These are phyloP conservation scores for Metacarcinus magister DNA, from an alignment of 2,888 invertebrate genomes.

Conservation along the genomic window DNA sequence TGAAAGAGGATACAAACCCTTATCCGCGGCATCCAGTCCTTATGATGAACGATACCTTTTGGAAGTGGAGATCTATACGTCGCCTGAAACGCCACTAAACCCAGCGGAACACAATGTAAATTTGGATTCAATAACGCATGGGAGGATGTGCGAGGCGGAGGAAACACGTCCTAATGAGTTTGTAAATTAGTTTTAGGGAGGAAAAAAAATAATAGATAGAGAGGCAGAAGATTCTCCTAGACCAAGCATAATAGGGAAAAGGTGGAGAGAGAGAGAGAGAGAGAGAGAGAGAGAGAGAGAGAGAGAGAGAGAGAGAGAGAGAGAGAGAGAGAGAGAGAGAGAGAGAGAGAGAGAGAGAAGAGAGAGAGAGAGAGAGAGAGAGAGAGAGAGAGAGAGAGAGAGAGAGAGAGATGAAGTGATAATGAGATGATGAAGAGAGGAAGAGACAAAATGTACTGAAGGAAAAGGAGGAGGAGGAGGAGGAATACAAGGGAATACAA, in stretches of 20 bases:
- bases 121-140: conserved; percentile 30
- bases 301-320: conserved; percentile 22
- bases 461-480: neutral
- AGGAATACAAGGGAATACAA: no score
- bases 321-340: no score
- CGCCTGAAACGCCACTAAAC: neutral
- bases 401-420: neutral
- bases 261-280: conserved; percentile 4
- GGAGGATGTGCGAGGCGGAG: neutral
- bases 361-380: neutral
- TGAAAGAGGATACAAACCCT: neutral
- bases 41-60: neutral
- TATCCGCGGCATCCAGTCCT: neutral
- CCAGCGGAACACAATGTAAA: neutral
- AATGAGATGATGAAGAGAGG: neutral
- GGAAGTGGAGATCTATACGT: neutral
- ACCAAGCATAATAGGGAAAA: neutral
- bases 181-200: conserved; percentile 28
- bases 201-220: neutral
- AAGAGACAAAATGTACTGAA: neutral
- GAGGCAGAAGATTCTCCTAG: neutral
- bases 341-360: no score
- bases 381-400: conserved; percentile 1
- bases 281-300: conserved; percentile 32
- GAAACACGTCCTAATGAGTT: conserved; percentile 15